phyloP scores from a whole-genome alignment of 2,888 invertebrate species.

The Himalopsyche japonica region DNA sequence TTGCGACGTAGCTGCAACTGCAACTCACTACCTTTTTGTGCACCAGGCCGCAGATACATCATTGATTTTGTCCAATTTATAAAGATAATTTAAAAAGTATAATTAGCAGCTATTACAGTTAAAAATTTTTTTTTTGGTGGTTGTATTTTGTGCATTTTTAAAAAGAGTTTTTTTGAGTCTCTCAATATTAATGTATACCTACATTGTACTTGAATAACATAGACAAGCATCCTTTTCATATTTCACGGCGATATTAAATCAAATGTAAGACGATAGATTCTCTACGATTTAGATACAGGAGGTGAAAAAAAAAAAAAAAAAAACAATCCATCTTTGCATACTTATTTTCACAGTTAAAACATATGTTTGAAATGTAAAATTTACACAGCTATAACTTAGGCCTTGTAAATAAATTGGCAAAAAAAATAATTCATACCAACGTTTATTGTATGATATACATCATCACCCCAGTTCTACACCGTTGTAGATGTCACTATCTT shows the following conservation, averaged over 20 bases:
- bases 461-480: no score
- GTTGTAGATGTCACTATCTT: no score
- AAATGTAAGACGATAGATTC: no score
- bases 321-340: neutral
- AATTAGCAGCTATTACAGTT: neutral
- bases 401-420: neutral
- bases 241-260: neutral
- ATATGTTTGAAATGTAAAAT: neutral
- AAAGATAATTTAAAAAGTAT: neutral
- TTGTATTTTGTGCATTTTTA: neutral
- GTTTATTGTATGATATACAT: no score
- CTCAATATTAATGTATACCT: neutral
- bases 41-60: no score
- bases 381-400: neutral
- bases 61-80: no score
- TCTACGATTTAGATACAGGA: no score
- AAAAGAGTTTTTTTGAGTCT: neutral
- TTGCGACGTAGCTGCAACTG: no score
- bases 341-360: constrained; percentile 4
- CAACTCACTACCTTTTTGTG: no score
- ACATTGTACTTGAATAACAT: neutral
- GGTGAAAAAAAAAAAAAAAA: neutral
- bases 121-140: neutral
- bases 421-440: no score
- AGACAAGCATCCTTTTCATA: neutral